phyloP scores from a whole-genome alignment of 2,797 vertebrate genomes.

The Phalloptychus januarius region DNA sequence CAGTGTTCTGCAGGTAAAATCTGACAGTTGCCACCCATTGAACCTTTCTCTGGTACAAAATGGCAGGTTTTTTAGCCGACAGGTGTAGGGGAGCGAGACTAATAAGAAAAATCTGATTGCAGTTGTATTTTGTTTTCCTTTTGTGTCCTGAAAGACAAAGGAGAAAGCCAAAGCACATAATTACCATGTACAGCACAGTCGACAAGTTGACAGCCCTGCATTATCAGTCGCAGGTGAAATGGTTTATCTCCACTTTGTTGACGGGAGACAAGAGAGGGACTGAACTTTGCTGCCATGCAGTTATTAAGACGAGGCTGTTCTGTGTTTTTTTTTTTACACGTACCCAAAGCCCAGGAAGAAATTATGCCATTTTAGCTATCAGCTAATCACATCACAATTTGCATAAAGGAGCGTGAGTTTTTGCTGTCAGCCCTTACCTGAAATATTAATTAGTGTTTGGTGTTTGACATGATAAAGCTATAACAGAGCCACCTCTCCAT shows the following conservation, averaged over 20 bases:
- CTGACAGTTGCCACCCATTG: background rate
- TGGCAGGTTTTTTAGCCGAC: constrained; percentile 44
- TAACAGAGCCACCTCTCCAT: constrained; percentile 21
- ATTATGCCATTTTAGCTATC: constrained; percentile 36
- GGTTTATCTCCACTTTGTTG: constrained; percentile 69
- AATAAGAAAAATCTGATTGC: constrained; percentile 51
- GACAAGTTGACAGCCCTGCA: constrained; percentile 70
- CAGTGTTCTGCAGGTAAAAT: background rate
- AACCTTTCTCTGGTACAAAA: constrained; percentile 7
- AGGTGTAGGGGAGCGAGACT: constrained; percentile 45
- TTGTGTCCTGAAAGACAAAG: constrained; percentile 61
- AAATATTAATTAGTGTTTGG: constrained; percentile 7
- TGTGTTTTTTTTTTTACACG: constrained; percentile 43
- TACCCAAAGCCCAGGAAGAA: background rate
- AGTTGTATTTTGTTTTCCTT: constrained; percentile 49
- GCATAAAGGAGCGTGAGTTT: background rate
- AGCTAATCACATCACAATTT: constrained; percentile 18
- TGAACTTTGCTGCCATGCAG: constrained; percentile 26
- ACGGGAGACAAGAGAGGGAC: constrained; percentile 45
- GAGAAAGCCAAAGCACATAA: constrained; percentile 62
- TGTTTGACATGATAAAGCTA: constrained; percentile 26
- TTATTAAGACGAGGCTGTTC: constrained; percentile 40
- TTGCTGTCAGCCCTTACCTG: constrained; percentile 7
- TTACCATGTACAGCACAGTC: constrained; percentile 64
- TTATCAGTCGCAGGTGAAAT: constrained; percentile 71